phyloP scores from a whole-genome alignment of 92 coral and sea anemone species.

The Blastomussa wellsi region DNA sequence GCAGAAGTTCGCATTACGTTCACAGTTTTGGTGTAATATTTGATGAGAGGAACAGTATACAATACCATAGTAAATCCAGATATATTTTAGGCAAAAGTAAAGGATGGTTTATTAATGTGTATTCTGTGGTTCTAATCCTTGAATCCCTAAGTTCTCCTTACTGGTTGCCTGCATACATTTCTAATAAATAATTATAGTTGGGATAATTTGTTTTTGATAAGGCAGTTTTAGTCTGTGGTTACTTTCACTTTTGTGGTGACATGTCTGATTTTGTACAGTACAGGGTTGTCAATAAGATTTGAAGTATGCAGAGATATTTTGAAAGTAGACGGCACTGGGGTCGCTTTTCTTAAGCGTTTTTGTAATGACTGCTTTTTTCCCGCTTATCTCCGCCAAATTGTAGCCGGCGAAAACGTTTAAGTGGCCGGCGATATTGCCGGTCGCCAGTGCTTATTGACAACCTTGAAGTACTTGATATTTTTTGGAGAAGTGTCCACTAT shows the following conservation, averaged over 20 bases:
- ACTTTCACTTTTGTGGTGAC: not conserved
- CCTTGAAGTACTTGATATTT: no score
- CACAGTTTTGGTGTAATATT: not conserved
- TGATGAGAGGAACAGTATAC: not conserved
- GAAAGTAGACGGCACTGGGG: no score
- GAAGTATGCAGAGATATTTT: no score
- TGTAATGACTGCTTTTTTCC: no score
- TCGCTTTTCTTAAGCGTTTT: no score
- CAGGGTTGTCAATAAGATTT: no score
- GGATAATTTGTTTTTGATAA: not conserved
- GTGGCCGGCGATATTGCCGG: no score
- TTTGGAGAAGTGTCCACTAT: no score
- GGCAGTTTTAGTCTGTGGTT: not conserved
- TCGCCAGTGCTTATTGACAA: no score
- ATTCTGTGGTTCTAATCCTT: not conserved
- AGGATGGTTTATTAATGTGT: not conserved
- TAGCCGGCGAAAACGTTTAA: no score
- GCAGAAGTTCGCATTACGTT: not conserved
- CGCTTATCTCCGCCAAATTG: no score
- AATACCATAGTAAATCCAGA: not conserved
- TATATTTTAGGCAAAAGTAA: not conserved
- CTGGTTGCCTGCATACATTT: not conserved
- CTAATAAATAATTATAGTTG: not conserved
- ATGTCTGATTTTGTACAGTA: not conserved
- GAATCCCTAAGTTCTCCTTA: not conserved